Base-by-base conservation (phyloP, 2,113 vertebrate species). In the Epinephelus moara region DNA sequence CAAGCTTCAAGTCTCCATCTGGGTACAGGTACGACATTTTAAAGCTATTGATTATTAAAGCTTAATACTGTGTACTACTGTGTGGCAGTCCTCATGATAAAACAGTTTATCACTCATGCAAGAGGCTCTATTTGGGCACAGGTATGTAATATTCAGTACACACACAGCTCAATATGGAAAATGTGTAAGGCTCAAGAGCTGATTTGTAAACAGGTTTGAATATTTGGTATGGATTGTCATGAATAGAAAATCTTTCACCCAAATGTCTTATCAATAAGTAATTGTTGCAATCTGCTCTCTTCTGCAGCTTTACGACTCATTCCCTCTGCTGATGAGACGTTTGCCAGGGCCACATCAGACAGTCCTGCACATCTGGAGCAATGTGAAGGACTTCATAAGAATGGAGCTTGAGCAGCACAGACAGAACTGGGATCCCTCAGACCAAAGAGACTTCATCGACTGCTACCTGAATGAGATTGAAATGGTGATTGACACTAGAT, bases 401-500 rank as follows among this genome's bases (percentile, higher is more conserved):
- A 42, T 3, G 33, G 68, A 89, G 23, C 62, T 96, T 1, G 19
- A 91, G 10, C 87, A 92, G 19, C 96, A 97, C 90, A 95, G 84
- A 83, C 87, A 71, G 61, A 92, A 95, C 0, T 93, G 92, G 94
- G 94, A 96, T 47, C 91, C 94, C n/a, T 88, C 67, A 0, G 91
- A 95, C 42, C 69, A 30, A 1, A 94, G 88, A 69, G 96, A 97
- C 81, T 96, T 93, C 79, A 96, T 97, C 0, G 96, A 97, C 81
- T 94, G 93, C 78, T 97, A 94, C 77, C 91, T 97, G 42, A 92
- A 74, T 2, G 95, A 97, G 91, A 96, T 96, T 7, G 64, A 93
- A 71, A 96, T 89, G 95, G 96, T 97, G 63, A 68, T 0, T 50
- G 4, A 1, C 3, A 25, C 19, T 8, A 53, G 3, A 19, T 52